Percentiles rank a stretch among this genome's conserved stretches.
These are phyloP conservation scores for Orthonevra nobilis DNA, from an alignment of 2,888 invertebrate genomes.

Conservation along the genomic window DNA sequence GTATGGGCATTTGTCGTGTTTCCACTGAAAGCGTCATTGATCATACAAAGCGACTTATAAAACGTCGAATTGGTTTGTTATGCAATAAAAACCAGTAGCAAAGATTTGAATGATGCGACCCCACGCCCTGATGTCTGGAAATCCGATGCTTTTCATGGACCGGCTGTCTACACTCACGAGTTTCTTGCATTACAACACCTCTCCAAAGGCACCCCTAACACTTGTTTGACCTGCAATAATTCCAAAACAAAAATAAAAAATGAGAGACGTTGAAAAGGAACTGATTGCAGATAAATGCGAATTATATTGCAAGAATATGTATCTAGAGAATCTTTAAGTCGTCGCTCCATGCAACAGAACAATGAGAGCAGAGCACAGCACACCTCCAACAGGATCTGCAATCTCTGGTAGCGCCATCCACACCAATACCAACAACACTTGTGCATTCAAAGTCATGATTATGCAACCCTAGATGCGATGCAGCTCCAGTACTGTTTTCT, in stretches of 20 bases:
- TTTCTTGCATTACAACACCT: slow-evolving; percentile 22
- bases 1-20: no score
- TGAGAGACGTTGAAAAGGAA: slow-evolving; percentile 22
- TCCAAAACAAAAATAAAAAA: slow-evolving; percentile 2
- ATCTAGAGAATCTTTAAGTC: neutral
- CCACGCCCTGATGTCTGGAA: neutral
- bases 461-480: slow-evolving; percentile 61
- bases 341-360: slow-evolving; percentile 10
- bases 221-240: slow-evolving; percentile 24
- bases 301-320: slow-evolving; percentile 36
- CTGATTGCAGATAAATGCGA: slow-evolving; percentile 46
- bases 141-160: neutral
- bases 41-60: no score
- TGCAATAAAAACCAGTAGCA: no score
- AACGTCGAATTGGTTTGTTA: no score
- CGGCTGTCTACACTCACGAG: slow-evolving; percentile 2
- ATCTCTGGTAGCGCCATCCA: slow-evolving; percentile 53
- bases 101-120: no score
- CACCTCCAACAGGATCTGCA: slow-evolving; percentile 51
- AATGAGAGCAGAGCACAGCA: slow-evolving; percentile 10
- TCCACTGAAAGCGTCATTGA: no score
- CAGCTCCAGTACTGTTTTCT: slow-evolving; percentile 58
- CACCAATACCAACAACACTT: slow-evolving; percentile 14
- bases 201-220: slow-evolving; percentile 5
- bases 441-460: slow-evolving; percentile 64